Base-by-base conservation (phyloP, 2,888 invertebrate genomes). In the Macrophya alboannulata region DNA sequence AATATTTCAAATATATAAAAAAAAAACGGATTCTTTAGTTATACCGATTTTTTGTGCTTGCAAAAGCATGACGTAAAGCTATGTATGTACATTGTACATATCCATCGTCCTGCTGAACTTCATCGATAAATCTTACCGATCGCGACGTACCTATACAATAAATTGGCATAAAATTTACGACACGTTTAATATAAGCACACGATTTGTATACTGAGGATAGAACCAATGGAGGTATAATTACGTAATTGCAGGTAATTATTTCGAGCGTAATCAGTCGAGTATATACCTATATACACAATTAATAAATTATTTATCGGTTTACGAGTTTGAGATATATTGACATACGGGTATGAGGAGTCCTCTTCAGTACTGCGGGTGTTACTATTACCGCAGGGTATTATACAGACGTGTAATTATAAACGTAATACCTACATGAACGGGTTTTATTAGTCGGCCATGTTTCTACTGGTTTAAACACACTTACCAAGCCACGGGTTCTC, bases 241-340 rank as follows among this genome's bases (percentile, higher is more conserved):
- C n/a, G 17, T 45, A 45, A 74, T 74, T 43, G 74, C 21, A 45
- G 45, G 45, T 74, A 10, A 74, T 74, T 45, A 74, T 74, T 74
- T 45, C 45, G 21, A 25, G 10, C 10, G 45, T 74, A 68, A 74
- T 74, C 17, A 74, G n/a, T 31, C 21, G 45, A 37, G 10, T 68
- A 37, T 68, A 37, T 37, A 68, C 25, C 6, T 68, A 17, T 6
- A 5, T 37, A 68, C 25, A 37, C 37, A 37, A 68, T 68, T 68
- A 37, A 37, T 68, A 15, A 37, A 68, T 68, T 68, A 37, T 68
- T 37, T 37, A 68, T 68, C 8, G 25, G 12, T 12, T 37, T 37
- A 17, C 68, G 25, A 68, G 68, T 37, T 37, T 15, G 1, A 31
- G 17, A 37, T 17, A 37, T 17, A 68, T 68, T 37, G 68, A 37